These are phyloP conservation scores for Eilema griseolum DNA, from an alignment of 2,888 invertebrate genomes.

Conservation along the genomic window DNA sequence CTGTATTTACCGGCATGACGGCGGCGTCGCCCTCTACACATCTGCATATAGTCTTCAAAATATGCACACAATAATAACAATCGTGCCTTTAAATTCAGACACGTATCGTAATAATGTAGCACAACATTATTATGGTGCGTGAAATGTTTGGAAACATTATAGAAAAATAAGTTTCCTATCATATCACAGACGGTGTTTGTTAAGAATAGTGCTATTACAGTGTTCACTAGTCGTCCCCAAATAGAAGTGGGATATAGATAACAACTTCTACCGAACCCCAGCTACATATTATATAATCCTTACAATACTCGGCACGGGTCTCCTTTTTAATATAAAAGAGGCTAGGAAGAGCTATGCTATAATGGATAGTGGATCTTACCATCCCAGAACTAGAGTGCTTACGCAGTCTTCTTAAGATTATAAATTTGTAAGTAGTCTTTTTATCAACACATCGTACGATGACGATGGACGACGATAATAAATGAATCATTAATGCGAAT, in stretches of 20 bases:
- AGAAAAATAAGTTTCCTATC: background rate
- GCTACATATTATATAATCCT: background rate
- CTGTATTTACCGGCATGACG: conserved; percentile 24
- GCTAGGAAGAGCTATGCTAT: background rate
- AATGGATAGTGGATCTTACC: background rate
- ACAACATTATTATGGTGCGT: background rate
- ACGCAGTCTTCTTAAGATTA: background rate
- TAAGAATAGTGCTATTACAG: background rate
- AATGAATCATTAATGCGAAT: conserved; percentile 25
- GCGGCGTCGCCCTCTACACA: background rate
- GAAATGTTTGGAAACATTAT: background rate
- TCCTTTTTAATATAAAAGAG: background rate
- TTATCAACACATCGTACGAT: conserved; percentile 55
- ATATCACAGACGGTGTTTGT: background rate
- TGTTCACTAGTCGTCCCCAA: background rate
- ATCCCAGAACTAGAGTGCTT: background rate
- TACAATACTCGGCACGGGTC: background rate
- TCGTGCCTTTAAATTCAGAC: background rate
- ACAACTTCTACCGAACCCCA: background rate
- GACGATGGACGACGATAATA: conserved; percentile 52
- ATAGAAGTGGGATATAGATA: background rate
- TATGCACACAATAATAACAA: conserved; percentile 17
- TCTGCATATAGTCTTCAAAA: conserved; percentile 3
- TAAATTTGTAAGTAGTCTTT: conserved; percentile 15
- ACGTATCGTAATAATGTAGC: background rate